phyloP scores from a whole-genome alignment of 2,113 vertebrate species.

The Xenopus tropicalis region UCB_Xtro_10.0 CM004444.2:109673501-109674000 shows the following conservation, averaged over 20 bases:
- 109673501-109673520: too few relatives aligned
- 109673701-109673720: conserved; percentile 27
- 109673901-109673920: too few relatives aligned
- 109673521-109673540: too few relatives aligned
- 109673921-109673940: too few relatives aligned
- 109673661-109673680: conserved; percentile 9
- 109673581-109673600: neutral
- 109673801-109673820: neutral
- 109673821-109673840: neutral
- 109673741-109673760: conserved; percentile 8
- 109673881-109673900: too few relatives aligned
- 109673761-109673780: neutral
- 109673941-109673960: too few relatives aligned
- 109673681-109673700: conserved; percentile 23
- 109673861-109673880: too few relatives aligned
- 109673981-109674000: too few relatives aligned
- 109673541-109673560: too few relatives aligned
- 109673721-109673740: neutral
- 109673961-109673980: too few relatives aligned
- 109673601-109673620: conserved; percentile 10
- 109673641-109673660: neutral
- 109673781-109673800: neutral
- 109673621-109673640: conserved; percentile 3
- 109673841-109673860: neutral
- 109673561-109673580: too few relatives aligned